These are phyloP conservation scores for Ctenomys sociabilis DNA, from an alignment of 2,113 vertebrate species.

Conservation along the genomic window DNA sequence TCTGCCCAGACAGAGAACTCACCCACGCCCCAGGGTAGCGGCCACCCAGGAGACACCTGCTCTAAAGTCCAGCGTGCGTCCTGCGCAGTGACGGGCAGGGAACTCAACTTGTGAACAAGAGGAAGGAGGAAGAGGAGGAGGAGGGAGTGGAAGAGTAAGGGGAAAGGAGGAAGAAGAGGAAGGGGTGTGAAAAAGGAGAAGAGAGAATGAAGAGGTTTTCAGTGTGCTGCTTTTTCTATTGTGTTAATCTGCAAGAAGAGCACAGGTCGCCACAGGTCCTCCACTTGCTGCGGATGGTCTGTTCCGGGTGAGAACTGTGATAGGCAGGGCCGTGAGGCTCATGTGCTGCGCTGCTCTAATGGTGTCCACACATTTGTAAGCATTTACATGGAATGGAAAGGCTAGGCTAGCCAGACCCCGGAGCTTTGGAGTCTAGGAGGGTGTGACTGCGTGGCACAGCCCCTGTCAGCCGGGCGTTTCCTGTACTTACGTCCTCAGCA, in stretches of 20 bases:
- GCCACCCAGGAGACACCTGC: background rate
- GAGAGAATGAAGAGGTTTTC: background rate
- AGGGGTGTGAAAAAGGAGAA: background rate
- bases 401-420: background rate
- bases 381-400: background rate
- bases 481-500: background rate
- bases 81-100: too few relatives aligned
- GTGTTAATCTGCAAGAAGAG: background rate
- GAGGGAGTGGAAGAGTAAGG: background rate
- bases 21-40: background rate
- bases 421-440: background rate
- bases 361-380: background rate
- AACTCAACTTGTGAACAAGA: background rate
- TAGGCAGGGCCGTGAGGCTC: background rate
- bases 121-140: background rate
- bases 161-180: background rate
- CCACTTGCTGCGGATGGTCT: background rate
- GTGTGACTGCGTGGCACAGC: too few relatives aligned
- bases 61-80: background rate
- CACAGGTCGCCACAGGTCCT: rapidly evolving
- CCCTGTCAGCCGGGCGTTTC: background rate
- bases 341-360: too few relatives aligned
- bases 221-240: background rate
- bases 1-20: background rate
- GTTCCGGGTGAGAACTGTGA: background rate